phyloP scores from a whole-genome alignment of 2,797 vertebrate species.

The Lacerta agilis region DNA sequence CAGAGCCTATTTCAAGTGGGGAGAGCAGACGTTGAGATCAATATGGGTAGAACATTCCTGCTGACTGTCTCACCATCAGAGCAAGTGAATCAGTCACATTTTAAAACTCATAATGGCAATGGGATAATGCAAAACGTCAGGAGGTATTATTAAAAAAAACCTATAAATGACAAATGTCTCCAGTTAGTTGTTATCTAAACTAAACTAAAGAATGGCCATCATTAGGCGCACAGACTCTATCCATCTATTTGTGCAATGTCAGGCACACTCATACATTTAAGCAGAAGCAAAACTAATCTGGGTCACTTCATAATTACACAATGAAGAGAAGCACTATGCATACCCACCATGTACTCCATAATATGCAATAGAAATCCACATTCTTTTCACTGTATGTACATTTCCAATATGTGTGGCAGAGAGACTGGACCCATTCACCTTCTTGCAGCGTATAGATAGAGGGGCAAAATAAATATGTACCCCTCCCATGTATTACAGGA shows the following conservation, averaged over 20 bases:
- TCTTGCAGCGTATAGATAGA: not conserved
- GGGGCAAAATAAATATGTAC: not conserved
- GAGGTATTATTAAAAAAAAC: conserved; percentile 41
- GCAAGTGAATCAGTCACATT: conserved; percentile 55
- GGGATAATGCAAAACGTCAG: conserved; percentile 60
- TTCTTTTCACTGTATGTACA: not conserved
- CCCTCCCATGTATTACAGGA: not conserved
- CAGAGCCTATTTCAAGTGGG: conserved; percentile 1
- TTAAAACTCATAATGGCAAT: conserved; percentile 51
- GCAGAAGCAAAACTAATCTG: not conserved
- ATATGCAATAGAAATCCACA: not conserved
- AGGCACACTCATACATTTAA: not conserved
- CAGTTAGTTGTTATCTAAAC: conserved; percentile 43
- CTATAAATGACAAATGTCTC: conserved; percentile 23
- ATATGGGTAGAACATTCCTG: conserved; percentile 36
- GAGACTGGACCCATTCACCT: not conserved
- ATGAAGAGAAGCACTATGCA: not conserved
- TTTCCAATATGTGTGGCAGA: not conserved
- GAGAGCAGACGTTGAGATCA: conserved; percentile 12
- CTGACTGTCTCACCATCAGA: conserved; percentile 37
- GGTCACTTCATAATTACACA: not conserved
- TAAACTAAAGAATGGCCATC: conserved; percentile 37
- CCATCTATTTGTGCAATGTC: not conserved
- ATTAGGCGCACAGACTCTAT: not conserved
- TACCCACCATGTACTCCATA: not conserved